Base-by-base conservation (phyloP, 92 coral and sea anemone species). In the Siderastrea radians region DNA sequence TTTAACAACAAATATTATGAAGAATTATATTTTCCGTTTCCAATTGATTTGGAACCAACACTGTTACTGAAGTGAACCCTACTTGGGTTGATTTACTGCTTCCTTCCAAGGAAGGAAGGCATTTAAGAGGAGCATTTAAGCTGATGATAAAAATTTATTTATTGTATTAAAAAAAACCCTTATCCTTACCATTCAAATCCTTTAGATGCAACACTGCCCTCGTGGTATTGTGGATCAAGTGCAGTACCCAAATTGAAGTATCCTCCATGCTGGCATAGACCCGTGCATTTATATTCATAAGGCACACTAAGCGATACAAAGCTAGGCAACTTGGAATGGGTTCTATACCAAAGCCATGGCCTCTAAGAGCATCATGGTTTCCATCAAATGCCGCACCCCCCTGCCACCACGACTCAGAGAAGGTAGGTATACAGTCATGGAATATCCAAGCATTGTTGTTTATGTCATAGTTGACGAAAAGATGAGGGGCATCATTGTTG, bases 271-370 rank as follows among this genome's bases (percentile, higher is more conserved):
- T 94, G 26, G 88, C 89, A 80, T 96, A 97, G 49, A 90, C 88
- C 15, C 92, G 79, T 0, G 96, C 94, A 80, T 91, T 93, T 59
- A 97, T 72, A 61, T 97, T 98, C 81, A 96, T 80, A 67, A 97
- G 79, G 85, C 99, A 97, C 46, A 97, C 88, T 47, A 97, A 74
- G 43, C 99, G 90, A 71, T 97, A 97, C 43, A 97, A 72, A 3
- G 98, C 96, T 45, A 97, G 95, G 74, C 98, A 96, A 70, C 98
- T 94, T 69, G 99, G 99, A 78, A 97, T 94, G 52, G 98, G 96
- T 84, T 94, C 97, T 50, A 84, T 90, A 5, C 92, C 88, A 46
- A 72, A 83, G 68, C 93, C 95, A 80, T 81, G 87, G 51, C 76
- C 77, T 19, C 66, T 48, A 17, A 85, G 83, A 15, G 75, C 53